Evolutionary conservation across 2,888 invertebrate genomes (phyloP), one percentile per base, ranked within the genome.

Genomic region (Drosophila demipolita): DNA sequence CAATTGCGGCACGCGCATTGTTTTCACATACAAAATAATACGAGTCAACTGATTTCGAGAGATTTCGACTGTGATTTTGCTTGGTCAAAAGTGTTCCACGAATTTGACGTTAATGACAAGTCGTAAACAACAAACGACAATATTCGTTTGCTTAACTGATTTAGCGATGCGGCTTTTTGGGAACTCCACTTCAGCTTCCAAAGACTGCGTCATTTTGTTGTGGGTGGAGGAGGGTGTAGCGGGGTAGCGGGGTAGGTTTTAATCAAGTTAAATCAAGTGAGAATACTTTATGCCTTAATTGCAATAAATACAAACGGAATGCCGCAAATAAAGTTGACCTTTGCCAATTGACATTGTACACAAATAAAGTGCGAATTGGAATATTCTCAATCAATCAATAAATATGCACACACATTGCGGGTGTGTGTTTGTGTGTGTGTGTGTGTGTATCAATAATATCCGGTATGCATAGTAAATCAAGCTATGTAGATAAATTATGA

Each of bases 1-100:
- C 55, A 68, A 61, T 69, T 63, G 68, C 73, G 83, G 88, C 88
- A 87, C 88, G 83, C 88, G 85, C 73, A 74, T 78, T 78, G 78
- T 69, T 62, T 58, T 35, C 42, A 35, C 40, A 49, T 2, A 17
- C 52, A 20, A 20, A 50, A 75, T 66, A 23, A 53, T 33, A 55
- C 67, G 57, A 69, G 42, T 66, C 52, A 45, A 60, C 64, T 42
- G 48, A 72, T 67, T 70, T 59, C 58, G 48, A 20, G 17, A 26
- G 55, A 66, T 54, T 66, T 58, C 63, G 53, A 71, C 17, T 1
- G 50, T 32, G 67, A 60, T 70, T 69, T 63, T 62, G 48, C 32
- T 65, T 60, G 45, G 15, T 15, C 26, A 23, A 53, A 69, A 54
- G 61, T 66, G 85, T 80, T 83, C 71, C 72, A 66, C 64, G 78